Evolutionary conservation across 2,888 invertebrate genomes (phyloP).

Genomic region (Bhutanitis thaidina): DNA sequence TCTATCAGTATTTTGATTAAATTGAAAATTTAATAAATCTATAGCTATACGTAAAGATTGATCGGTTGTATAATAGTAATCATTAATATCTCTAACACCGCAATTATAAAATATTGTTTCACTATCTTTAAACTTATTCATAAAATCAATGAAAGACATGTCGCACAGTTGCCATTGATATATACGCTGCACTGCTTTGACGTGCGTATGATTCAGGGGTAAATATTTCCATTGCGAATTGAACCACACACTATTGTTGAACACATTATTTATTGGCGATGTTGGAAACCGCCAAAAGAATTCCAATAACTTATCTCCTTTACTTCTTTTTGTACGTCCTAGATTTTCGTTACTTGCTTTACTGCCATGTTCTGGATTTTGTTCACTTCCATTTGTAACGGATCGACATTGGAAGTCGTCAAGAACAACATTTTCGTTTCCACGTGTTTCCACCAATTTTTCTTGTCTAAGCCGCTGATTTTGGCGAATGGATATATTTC

Average conservation of each 20-base stretch:
- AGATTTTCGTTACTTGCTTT: neutral
- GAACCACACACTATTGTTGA: slow-evolving; percentile 20
- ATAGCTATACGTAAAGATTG: too few species aligned
- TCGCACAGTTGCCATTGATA: slow-evolving; percentile 17
- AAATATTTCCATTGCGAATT: slow-evolving; percentile 18
- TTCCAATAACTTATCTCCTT: slow-evolving; percentile 23
- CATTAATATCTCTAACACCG: too few species aligned
- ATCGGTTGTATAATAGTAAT: too few species aligned
- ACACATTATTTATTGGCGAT: slow-evolving; percentile 26
- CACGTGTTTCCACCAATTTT: slow-evolving; percentile 22
- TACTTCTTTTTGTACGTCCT: neutral
- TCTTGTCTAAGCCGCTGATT: slow-evolving; percentile 22
- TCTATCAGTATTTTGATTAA: neutral
- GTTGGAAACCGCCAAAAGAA: slow-evolving; percentile 30
- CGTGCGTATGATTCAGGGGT: slow-evolving; percentile 19
- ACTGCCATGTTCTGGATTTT: neutral
- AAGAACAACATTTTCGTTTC: slow-evolving; percentile 15
- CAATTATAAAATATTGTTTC: too few species aligned
- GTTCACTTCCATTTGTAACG: slow-evolving; percentile 16
- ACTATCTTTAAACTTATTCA: slow-evolving; percentile 7
- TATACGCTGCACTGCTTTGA: slow-evolving; percentile 1
- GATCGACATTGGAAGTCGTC: slow-evolving; percentile 19
- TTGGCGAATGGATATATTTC: slow-evolving; percentile 20
- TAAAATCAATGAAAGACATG: neutral
- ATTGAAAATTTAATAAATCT: too few species aligned